Percentiles rank a stretch among this genome's conserved stretches.
Conservation (phyloP, 2,888 invertebrate genomes). For the Melieria omissa region DNA sequence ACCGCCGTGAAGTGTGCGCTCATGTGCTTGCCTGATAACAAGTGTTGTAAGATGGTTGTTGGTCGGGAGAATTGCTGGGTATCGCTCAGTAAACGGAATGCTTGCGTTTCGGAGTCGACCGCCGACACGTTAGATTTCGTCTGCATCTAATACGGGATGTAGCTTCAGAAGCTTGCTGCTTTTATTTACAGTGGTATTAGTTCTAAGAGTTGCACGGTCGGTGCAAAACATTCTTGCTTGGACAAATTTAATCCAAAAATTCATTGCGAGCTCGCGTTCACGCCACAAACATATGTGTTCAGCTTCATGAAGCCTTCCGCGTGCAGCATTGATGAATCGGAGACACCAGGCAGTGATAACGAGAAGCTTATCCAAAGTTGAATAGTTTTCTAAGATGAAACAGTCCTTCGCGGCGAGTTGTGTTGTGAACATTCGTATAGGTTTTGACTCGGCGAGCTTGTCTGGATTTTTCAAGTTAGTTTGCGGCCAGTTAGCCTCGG, state of each 20-base stretch:
- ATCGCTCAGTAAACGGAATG: neutral
- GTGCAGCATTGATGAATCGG: neutral
- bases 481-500: neutral
- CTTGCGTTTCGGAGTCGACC: slow-evolving; percentile 11
- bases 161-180: slow-evolving; percentile 22
- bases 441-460: neutral
- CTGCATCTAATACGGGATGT: neutral
- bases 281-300: neutral
- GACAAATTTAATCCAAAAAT: neutral
- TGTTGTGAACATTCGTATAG: neutral
- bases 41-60: neutral
- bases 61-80: neutral
- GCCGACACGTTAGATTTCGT: slow-evolving; percentile 6
- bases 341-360: slow-evolving; percentile 9
- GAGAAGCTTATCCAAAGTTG: neutral
- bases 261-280: neutral
- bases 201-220: neutral
- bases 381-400: neutral
- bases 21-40: neutral
- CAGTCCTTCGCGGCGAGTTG: neutral
- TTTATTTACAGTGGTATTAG: neutral
- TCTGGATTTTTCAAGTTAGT: neutral
- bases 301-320: neutral
- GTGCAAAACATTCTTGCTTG: slow-evolving; percentile 17
- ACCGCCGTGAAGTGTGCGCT: neutral